These are phyloP conservation scores for Notolabrus celidotus DNA, from an alignment of 2,797 vertebrate species.

Conservation along the genomic window DNA sequence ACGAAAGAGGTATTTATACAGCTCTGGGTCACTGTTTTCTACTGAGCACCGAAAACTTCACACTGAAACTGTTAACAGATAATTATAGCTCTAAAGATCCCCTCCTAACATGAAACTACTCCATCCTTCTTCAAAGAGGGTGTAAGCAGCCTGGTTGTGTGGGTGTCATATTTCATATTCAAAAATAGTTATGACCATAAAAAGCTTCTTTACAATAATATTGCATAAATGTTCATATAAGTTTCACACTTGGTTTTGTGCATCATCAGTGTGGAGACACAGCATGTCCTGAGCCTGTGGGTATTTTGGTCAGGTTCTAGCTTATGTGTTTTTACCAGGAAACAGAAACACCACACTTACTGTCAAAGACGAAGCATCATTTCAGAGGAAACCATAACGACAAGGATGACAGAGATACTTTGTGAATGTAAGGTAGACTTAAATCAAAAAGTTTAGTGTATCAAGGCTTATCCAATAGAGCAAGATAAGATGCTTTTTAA, in stretches of 20 bases:
- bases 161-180: neutral
- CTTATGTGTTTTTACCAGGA: slow-evolving; percentile 60
- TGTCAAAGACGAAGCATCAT: slow-evolving; percentile 22
- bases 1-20: slow-evolving; percentile 64
- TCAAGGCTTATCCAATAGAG: neutral
- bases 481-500: too few relatives aligned
- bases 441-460: slow-evolving; percentile 5
- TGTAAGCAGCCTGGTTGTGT: neutral
- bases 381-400: slow-evolving; percentile 67
- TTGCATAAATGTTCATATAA: neutral
- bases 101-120: neutral
- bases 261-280: neutral
- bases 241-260: slow-evolving; percentile 42
- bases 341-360: slow-evolving; percentile 52
- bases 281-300: slow-evolving; percentile 6
- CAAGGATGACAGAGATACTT: slow-evolving; percentile 25
- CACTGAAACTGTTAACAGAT: slow-evolving; percentile 29
- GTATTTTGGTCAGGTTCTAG: slow-evolving; percentile 38
- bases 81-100: slow-evolving; percentile 15
- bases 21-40: slow-evolving; percentile 25
- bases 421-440: slow-evolving; percentile 13
- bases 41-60: slow-evolving; percentile 39
- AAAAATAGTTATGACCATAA: neutral
- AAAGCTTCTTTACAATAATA: neutral
- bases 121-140: neutral